Conservation (phyloP, 2,797 vertebrate genomes). For the Columba guinea region DNA sequence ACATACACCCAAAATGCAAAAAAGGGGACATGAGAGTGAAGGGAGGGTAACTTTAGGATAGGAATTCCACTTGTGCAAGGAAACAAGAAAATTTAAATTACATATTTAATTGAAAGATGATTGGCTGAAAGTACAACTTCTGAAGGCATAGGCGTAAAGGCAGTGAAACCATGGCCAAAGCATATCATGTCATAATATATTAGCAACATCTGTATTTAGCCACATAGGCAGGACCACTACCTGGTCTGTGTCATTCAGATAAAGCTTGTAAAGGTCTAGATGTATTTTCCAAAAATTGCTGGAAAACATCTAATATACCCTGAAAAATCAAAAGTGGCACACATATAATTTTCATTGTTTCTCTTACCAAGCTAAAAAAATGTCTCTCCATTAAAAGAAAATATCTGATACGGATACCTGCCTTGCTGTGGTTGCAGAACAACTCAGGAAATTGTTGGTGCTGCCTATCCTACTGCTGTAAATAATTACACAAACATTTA, state of each 20-base stretch:
- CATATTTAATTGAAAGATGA: not conserved
- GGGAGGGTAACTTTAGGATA: not conserved
- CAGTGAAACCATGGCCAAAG: not conserved
- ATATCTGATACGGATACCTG: not conserved
- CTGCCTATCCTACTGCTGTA: not conserved
- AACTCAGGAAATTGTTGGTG: not conserved
- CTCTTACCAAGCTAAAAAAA: not conserved
- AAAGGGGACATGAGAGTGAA: fast-evolving
- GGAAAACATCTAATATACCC: not conserved
- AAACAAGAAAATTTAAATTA: not conserved
- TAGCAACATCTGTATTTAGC: not conserved
- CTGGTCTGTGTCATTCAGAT: not conserved
- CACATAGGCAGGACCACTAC: not conserved
- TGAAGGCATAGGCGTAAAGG: not conserved
- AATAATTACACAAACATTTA: not conserved
- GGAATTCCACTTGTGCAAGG: not conserved
- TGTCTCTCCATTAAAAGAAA: not conserved
- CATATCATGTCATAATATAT: not conserved
- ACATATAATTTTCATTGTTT: not conserved
- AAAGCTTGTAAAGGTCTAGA: not conserved
- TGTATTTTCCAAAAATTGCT: not conserved
- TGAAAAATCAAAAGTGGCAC: not conserved
- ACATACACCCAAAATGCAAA: not conserved
- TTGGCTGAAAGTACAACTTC: not conserved
- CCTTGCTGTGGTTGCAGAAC: not conserved